These are phyloP conservation scores for Vanessa atalanta DNA, from an alignment of 1,140 invertebrate species.

Conservation along the genomic window DNA sequence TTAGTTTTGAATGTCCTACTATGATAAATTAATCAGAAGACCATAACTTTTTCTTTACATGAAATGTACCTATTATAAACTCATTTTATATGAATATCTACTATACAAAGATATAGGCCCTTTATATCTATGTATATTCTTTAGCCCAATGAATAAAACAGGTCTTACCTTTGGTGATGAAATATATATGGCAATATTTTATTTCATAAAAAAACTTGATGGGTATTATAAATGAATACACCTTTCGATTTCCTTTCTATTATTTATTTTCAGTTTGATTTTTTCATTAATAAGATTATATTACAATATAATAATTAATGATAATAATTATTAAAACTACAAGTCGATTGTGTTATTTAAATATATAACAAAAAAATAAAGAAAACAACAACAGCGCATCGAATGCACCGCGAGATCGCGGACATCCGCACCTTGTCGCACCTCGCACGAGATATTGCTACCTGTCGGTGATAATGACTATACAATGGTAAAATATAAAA, in stretches of 20 bases:
- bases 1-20: too few relatives aligned
- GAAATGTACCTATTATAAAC: too few relatives aligned
- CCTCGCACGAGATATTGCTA: slow-evolving; percentile 68
- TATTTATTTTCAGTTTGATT: slow-evolving; percentile 80
- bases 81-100: too few relatives aligned
- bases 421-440: slow-evolving; percentile 58
- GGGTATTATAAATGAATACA: slow-evolving; percentile 47
- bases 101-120: neutral
- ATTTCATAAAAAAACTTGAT: neutral
- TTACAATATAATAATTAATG: slow-evolving; percentile 81
- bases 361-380: slow-evolving; percentile 79
- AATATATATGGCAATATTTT: neutral
- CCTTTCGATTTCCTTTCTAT: slow-evolving; percentile 67
- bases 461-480: slow-evolving; percentile 70
- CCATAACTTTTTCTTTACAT: too few relatives aligned
- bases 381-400: slow-evolving; percentile 70
- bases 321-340: slow-evolving; percentile 80
- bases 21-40: too few relatives aligned
- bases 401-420: slow-evolving; percentile 42
- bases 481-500: slow-evolving; percentile 80
- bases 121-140: too few relatives aligned
- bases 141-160: too few relatives aligned
- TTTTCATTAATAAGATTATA: slow-evolving; percentile 80
- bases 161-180: too few relatives aligned
- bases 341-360: slow-evolving; percentile 79